phyloP scores from a whole-genome alignment of 2,888 invertebrate species.

The Galeruca laticollis region DNA sequence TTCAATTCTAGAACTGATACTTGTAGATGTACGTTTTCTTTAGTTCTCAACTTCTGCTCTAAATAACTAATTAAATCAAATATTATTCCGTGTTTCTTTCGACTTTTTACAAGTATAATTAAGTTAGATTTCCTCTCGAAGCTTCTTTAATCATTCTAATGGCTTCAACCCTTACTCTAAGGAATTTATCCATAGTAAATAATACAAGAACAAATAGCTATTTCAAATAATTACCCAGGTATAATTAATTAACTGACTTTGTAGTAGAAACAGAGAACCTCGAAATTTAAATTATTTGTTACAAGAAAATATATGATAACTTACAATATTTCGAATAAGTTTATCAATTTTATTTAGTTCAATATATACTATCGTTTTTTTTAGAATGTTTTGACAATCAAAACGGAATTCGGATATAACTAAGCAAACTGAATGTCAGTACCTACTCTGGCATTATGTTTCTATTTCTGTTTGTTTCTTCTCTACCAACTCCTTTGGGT shows the following conservation, averaged over 20 bases:
- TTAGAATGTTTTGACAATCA: no score
- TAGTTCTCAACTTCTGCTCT: not conserved
- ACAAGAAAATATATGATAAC: not conserved
- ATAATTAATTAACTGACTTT: conserved; percentile 4
- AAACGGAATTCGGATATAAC: no score
- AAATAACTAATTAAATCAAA: not conserved
- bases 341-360: no score
- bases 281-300: not conserved
- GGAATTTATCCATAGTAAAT: conserved; percentile 1
- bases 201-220: conserved; percentile 4
- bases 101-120: not conserved
- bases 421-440: no score
- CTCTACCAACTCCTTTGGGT: no score
- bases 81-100: not conserved
- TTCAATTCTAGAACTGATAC: no score
- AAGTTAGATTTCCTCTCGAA: not conserved
- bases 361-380: no score
- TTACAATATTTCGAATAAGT: no score
- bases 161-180: not conserved
- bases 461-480: no score
- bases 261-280: not conserved
- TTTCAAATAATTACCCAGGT: not conserved
- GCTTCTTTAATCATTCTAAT: conserved; percentile 1
- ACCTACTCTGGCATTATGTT: no score
- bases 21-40: not conserved